Evolutionary conservation across 1,140 invertebrate species (phyloP), one percentile per base, ranked within the genome.

Genomic region (Lithobius niger): DNA sequence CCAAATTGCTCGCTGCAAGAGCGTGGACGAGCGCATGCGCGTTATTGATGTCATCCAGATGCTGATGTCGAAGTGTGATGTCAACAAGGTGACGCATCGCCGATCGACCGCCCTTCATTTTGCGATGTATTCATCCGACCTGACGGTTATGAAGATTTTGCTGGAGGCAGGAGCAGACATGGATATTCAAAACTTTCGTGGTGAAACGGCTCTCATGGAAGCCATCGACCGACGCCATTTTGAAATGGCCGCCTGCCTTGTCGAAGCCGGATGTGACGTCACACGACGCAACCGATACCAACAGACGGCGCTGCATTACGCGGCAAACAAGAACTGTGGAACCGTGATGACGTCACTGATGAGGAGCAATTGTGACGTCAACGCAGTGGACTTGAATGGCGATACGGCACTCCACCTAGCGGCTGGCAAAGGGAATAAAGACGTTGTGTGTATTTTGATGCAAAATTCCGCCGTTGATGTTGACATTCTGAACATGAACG

Each of bases 371-470:
- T 58, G 61, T 42, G 51, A 61, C 13, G 57, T 62, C 6, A 64
- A 66, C 57, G 55, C 47, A 3, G 44, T 26, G 15, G 66, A 69
- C 47, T 40, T 62, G n/a, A 61, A 63, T 25, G 64, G 64, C n/a
- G 64, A 62, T 47, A 63, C 63, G 16, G 63, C 67, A 3, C 57
- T 69, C 15, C 55, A 65, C 36, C 61, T 66, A 54, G 66, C 66
- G 4, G 50, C 65, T 13, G 60, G 63, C 28, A 64, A 62, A 49
- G 66, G 67, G 6, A 40, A 65, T 47, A 47, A 44, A 19, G 61
- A 62, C 31, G 61, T 68, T 44, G 64, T 66, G 4, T 31, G 58
- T 22, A 51, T 62, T n/a, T 57, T 66, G 22, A 40, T 65, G 25
- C 59, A 61, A 1, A 48, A 59, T 55, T 59, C 60, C 0, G 55